Base-by-base conservation (phyloP, 2,797 vertebrate species). In the Enteromius paludinosus region DNA sequence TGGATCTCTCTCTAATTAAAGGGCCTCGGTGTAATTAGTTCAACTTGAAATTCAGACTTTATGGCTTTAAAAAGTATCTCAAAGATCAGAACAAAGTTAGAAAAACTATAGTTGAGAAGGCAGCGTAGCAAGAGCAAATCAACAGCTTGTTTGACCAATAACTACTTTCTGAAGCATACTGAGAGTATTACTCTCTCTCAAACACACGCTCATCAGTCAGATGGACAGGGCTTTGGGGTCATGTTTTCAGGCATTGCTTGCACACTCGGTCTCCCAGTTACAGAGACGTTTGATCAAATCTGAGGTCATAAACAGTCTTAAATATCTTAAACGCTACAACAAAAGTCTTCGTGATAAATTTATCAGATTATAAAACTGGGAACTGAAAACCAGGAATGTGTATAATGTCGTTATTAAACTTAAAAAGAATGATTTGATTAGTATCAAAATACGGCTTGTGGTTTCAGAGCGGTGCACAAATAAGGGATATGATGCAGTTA, bases 1-100 rank as follows among this genome's bases (percentile, higher is more conserved):
- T 79, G 65, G n/a, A n/a, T 6, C 18, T 35, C 66, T 1, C 62
- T 15, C 33, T 80, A 33, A 80, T 61, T 71, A 80, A 70, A 62
- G 23, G 35, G n/a, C 6, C 11, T 28, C n/a, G 0, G 0, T 30
- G 23, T 76, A 78, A 78, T 25, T 66, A 54, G 9, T 0, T 54
- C 14, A 68, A 68, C 45, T 66, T 68, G 4, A 54, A 38, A 49
- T 10, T 23, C 61, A 23, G 61, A 64, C 75, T 65, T 35, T 23
- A 73, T 11, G 25, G 30, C 70, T 72, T 54, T 72, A 72, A 35
- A 2, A 38, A 59, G 72, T 25, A 41, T 25, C 47, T 15, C 2
- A 23, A 35, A 30, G 33, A 49, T 74, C 33, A 8, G 28, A 35
- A 14, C 12, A 12, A 64, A 43, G 23, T 28, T 23, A 11, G 49